Percentiles rank a stretch among this genome's conserved stretches.
Conservation (phyloP, 1,140 invertebrate species). For the Heliconius himera region DNA sequence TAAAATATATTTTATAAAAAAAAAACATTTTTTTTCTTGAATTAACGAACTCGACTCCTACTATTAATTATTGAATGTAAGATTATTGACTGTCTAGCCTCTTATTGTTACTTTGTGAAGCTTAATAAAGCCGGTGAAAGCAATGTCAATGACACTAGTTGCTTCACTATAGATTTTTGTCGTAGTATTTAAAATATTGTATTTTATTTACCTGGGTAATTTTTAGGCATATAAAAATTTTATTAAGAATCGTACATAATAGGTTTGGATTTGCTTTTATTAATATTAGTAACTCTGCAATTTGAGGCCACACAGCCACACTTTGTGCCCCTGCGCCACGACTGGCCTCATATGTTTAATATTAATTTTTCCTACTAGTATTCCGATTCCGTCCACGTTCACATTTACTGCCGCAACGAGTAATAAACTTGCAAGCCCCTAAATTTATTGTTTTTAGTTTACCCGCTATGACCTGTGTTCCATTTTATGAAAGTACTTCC, state of each 20-base stretch:
- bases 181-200: no score
- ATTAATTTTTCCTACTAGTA: not conserved
- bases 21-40: not conserved
- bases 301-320: no score
- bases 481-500: not conserved
- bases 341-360: not conserved
- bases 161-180: no score
- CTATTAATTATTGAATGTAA: not conserved
- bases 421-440: constrained; percentile 18
- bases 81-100: constrained; percentile 1
- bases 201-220: no score
- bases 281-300: no score
- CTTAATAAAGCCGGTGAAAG: not conserved
- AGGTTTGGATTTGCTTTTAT: no score
- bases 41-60: not conserved
- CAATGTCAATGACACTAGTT: no score
- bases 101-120: not conserved
- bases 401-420: constrained; percentile 8
- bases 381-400: constrained; percentile 1
- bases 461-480: not conserved
- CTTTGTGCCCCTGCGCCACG: no score
- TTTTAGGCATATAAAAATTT: no score
- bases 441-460: constrained; percentile 21
- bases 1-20: not conserved
- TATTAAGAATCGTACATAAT: no score